These are phyloP conservation scores for Mizuhopecten yessoensis DNA, from an alignment of 1,140 invertebrate genomes.

Conservation along the genomic window DNA sequence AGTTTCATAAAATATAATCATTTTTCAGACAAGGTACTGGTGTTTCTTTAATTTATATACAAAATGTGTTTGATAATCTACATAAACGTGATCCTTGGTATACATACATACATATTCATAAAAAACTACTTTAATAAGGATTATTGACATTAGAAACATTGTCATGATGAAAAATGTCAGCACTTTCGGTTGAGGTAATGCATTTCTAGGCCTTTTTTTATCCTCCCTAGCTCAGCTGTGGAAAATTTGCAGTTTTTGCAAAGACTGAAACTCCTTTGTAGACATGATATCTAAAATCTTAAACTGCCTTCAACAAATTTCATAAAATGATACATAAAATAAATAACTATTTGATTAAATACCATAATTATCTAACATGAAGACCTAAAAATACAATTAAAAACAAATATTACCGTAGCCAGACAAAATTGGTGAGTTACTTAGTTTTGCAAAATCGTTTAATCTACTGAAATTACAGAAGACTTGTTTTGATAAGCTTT, in stretches of 20 bases:
- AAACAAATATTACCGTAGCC: neutral
- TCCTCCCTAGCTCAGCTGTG: neutral
- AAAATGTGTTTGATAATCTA: slow-evolving; percentile 3
- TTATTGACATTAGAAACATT: neutral
- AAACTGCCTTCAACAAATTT: neutral
- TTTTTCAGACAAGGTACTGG: neutral
- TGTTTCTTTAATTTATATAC: neutral
- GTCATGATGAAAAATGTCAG: neutral
- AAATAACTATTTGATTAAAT: slow-evolving; percentile 40
- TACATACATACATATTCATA: neutral
- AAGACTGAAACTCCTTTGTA: neutral
- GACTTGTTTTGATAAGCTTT: neutral
- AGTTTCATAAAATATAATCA: too few relatives aligned
- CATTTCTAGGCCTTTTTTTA: neutral
- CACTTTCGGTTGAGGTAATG: neutral
- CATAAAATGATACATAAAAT: neutral
- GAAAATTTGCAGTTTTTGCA: neutral
- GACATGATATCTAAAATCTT: neutral
- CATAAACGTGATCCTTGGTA: too few relatives aligned
- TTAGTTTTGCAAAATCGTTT: neutral
- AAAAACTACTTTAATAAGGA: neutral
- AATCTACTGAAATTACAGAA: neutral
- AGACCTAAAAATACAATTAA: neutral
- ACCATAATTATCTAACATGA: neutral
- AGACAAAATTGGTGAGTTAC: neutral